Evolutionary conservation across 1,140 invertebrate species (phyloP), one percentile per base, ranked within the genome.

Genomic region (Trissolcus basalis): DNA sequence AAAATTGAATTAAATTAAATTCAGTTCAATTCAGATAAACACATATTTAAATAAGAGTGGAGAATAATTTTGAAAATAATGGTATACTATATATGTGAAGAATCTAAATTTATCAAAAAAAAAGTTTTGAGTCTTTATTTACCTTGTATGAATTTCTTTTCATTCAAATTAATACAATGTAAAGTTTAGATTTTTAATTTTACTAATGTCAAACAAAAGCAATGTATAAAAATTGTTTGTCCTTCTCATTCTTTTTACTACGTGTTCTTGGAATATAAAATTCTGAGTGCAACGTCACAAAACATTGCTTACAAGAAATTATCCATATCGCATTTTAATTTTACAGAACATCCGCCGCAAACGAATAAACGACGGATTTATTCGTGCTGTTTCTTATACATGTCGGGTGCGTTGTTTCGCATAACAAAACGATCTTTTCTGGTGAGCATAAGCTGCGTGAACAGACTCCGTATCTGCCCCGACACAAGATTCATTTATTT

Each of bases 331-430:
- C 49, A 27, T n/a, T 54, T 54, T 48, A 64, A 64, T 54, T 64
- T 9, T 41, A 63, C 49, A 15, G 8, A 51, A 45, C 48, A 15
- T 53, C 15, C 41, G 50, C 47, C 36, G 10, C 50, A n/a, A 54
- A 45, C 39, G 10, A 65, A 65, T 65, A 65, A 56, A 27, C 61
- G 44, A 48, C 27, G 54, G 55, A 65, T 64, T 72, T 64, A 72
- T 63, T 49, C 47, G 60, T 45, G 53, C 3, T 33, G 32, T 44
- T 64, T 36, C 60, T 75, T 68, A n/a, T n/a, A 47, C 33, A 45
- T 51, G 19, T 19, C 14, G 19, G 11, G 44, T 59, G 69, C 53
- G 58, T 39, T 63, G 69, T 68, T 58, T 58, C 64, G 54, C 53
- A 68, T 58, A 68, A 68, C 64, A 68, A 58, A 13, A 19, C 58